A percentile compares a stretch with the other conserved stretches of the same genome.
These are phyloP conservation scores for Gorsachius magnificus DNA, from an alignment of 2,797 vertebrate species.

Conservation along the genomic window DNA sequence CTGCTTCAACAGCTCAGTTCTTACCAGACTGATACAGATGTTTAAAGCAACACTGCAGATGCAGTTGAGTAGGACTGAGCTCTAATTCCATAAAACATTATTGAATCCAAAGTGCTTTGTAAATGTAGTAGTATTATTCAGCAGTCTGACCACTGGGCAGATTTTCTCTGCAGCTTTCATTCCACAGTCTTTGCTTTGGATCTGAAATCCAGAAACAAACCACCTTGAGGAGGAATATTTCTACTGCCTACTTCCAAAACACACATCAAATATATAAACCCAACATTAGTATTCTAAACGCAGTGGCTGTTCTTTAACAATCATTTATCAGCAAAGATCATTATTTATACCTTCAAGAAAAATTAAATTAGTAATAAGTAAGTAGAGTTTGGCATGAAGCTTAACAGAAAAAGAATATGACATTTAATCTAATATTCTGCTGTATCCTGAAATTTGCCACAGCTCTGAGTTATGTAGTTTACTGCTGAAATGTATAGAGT, in stretches of 20 bases:
- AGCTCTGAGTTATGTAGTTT: background rate
- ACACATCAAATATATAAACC: background rate
- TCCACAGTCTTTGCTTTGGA: background rate
- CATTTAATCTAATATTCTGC: background rate
- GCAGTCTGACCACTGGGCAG: background rate
- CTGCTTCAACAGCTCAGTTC: conserved; percentile 9
- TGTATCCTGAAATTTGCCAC: background rate
- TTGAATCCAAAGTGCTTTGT: conserved; percentile 12
- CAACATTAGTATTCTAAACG: background rate
- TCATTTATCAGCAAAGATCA: background rate
- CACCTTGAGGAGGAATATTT: background rate
- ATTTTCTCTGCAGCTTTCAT: conserved; percentile 9
- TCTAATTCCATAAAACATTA: conserved; percentile 19
- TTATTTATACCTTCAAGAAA: background rate
- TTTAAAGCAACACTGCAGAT: conserved; percentile 20
- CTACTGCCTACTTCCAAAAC: background rate
- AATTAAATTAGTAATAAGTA: background rate
- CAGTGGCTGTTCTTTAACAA: background rate
- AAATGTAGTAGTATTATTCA: conserved; percentile 3
- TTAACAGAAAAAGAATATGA: background rate
- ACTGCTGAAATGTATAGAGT: background rate
- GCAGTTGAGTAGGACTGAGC: background rate
- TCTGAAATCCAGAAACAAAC: conserved; percentile 20
- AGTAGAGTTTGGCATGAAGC: background rate
- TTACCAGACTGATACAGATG: conserved; percentile 1